Evolutionary conservation across 2,888 invertebrate genomes (phyloP), one percentile per base, ranked within the genome.

Genomic region (Tipula lateralis): DNA sequence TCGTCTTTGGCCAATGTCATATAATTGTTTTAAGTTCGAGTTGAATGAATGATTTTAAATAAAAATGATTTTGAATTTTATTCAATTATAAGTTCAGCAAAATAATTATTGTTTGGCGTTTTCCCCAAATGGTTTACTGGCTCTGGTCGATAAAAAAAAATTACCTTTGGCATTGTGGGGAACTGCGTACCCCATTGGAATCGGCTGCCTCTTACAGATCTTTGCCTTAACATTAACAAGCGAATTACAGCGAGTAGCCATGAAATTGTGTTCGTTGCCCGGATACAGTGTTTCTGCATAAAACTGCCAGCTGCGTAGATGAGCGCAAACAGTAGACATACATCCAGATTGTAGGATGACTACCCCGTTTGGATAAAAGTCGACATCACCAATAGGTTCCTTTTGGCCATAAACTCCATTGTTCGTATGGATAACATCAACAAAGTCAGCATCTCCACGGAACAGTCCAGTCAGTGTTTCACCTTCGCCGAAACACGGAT

Each of bases 81-180:
- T 30, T 83, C n/a, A 16, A n/a, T 83, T 29, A n/a, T 7, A 29
- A 36, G 36, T 12, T 9, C 9, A 6, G n/a, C 16, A 29, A 29
- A 81, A 13, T 29, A 81, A n/a, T 9, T 81, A 83, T 83, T 36
- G 34, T 34, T 83, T 34, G 9, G 32, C 19, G 36, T 34, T 36
- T 19, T 34, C 32, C 12, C 32, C 83, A 83, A 34, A 90, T 1
- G 90, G 90, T 4, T 85, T 34, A 0, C 85, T 83, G 4, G 85
- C 44, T 1, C 87, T 88, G 1, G 90, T 88, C n/a, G 89, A 89
- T 85, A 90, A 86, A 85, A 89, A 90, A 84, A 88, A 90, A 86
- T 88, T 90, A 29, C 90, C 90, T 85, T 88, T 89, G 1, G 88
- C 39, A 6, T 86, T 84, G 0, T 29, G 84, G 0, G 89, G 87